phyloP scores from a whole-genome alignment of 1,140 invertebrate genomes.

The Belonocnema kinseyi region DNA sequence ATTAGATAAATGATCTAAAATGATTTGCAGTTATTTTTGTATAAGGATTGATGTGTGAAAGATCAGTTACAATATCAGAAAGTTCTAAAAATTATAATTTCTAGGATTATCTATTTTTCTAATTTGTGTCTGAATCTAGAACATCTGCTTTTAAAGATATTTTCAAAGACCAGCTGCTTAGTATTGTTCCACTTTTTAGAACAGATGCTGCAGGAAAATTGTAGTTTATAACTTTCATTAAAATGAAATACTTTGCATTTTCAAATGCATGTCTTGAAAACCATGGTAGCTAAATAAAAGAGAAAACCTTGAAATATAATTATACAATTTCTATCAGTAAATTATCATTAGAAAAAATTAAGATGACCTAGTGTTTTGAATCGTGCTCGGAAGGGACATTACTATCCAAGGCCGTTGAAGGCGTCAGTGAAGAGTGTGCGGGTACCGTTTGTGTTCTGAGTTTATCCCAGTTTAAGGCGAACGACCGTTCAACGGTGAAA shows the following conservation, averaged over 20 bases:
- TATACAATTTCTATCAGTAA: not conserved
- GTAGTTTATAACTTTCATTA: not conserved
- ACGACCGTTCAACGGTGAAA: slow-evolving; percentile 69
- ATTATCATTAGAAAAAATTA: not conserved
- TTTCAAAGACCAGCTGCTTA: not conserved
- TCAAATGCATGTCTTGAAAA: not conserved
- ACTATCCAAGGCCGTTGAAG: slow-evolving; percentile 46
- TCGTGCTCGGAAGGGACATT: not conserved
- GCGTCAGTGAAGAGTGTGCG: slow-evolving; percentile 43
- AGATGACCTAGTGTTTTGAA: not conserved
- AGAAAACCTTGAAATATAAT: not conserved
- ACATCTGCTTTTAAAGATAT: no score
- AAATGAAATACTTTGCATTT: not conserved
- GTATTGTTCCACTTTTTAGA: not conserved
- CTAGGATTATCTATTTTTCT: no score
- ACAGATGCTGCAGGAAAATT: not conserved
- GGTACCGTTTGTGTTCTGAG: slow-evolving; percentile 23
- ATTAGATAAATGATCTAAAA: no score
- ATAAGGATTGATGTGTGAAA: no score
- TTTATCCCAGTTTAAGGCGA: slow-evolving; percentile 57
- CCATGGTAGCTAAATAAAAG: not conserved
- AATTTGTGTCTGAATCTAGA: no score
- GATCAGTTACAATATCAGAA: no score
- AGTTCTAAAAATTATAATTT: no score
- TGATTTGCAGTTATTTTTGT: no score